Evolutionary conservation across 2,797 vertebrate species (phyloP), one percentile per base, ranked within the genome.

Genomic region (Echeneis naucrates): DNA sequence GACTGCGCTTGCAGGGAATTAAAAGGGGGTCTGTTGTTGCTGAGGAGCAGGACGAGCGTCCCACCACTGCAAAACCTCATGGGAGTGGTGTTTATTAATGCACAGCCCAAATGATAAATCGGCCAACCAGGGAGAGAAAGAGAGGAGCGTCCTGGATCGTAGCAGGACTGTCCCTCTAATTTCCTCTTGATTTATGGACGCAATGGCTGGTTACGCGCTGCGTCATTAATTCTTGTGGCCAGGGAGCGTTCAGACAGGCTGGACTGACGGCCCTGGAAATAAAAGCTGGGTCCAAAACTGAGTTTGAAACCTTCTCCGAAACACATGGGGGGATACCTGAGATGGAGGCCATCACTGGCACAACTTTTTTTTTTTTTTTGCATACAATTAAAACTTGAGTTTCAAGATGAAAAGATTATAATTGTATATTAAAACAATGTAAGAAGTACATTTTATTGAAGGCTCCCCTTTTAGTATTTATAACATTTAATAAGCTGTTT

Each of bases 81-180:
- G 96, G 96, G 96, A 97, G 91, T 91, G 93, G 90, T 96, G 96
- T 98, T 98, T 98, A 98, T 97, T 97, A 98, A 97, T 96, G 96
- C 93, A 85, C 93, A 93, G 93, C 94, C 92, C 95, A 95, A 96
- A 96, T 98, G 97, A 98, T 97, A 95, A 97, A 98, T 97, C 92
- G 95, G 95, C 95, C 95, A 95, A 96, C 93, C 93, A 93, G 94
- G 95, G 94, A 12, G 35, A 37, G 9, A 37, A 11, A 37, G 35
- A 37, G 35, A 80, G 87, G 86, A 88, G 83, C 81, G 68, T 86
- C 85, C 73, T 4, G 83, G 84, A 83, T 84, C 65, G 58, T 75
- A 81, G 87, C 81, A 27, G 79, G 72, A 90, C 84, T 84, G 89
- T 95, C 95, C 95, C 92, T 95, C 94, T 96, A 94, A 96, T 98